phyloP scores from a whole-genome alignment of 1,140 invertebrate genomes.

The Argopecten irradians region DNA sequence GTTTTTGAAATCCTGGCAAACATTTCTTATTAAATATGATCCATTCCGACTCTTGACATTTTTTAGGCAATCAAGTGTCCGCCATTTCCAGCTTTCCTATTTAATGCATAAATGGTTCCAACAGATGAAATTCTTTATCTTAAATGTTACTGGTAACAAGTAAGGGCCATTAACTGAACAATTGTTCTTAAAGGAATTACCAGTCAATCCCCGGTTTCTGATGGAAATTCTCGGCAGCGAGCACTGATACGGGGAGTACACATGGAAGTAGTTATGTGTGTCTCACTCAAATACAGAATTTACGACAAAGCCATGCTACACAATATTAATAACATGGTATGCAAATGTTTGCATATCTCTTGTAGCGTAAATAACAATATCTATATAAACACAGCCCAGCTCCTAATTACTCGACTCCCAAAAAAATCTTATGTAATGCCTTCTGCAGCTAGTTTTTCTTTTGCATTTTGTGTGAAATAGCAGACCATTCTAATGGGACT shows the following conservation, averaged over 20 bases:
- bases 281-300: conserved; percentile 8
- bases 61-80: conserved; percentile 8
- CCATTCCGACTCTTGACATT: background rate
- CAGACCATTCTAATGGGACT: background rate
- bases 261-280: background rate
- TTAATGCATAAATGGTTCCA: background rate
- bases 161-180: background rate
- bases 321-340: conserved; percentile 8
- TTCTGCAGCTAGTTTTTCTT: conserved; percentile 2
- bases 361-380: conserved; percentile 18
- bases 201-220: background rate
- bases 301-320: conserved; percentile 20
- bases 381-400: background rate
- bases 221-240: background rate
- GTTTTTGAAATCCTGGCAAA: conserved; percentile 1
- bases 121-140: conserved; percentile 18
- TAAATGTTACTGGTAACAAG: conserved; percentile 16
- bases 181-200: conserved; percentile 23
- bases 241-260: background rate
- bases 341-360: conserved; percentile 21
- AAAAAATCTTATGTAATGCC: conserved; percentile 7
- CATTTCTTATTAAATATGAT: conserved; percentile 2
- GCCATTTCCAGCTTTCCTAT: conserved; percentile 21
- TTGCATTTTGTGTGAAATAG: conserved; percentile 17
- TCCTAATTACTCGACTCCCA: background rate